Conservation (phyloP, 2,797 vertebrate species). For the Anabacerthia variegaticeps region DNA sequence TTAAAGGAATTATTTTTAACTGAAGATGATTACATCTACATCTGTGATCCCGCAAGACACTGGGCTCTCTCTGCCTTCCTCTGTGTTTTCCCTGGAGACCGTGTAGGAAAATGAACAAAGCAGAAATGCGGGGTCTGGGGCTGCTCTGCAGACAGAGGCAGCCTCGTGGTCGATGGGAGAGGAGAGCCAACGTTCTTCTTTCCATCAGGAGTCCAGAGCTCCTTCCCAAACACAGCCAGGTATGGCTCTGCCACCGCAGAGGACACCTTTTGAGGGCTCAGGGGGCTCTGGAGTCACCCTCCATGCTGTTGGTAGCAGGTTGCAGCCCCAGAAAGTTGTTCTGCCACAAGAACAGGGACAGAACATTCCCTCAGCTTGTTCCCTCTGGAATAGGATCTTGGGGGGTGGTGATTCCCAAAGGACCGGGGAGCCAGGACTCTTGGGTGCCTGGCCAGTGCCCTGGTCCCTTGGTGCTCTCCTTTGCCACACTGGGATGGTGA, state of each 20-base stretch:
- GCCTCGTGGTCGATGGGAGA: background rate
- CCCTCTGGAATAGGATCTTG: rapidly evolving
- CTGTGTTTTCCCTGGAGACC: background rate
- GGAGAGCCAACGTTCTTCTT: background rate
- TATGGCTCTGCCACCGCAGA: background rate
- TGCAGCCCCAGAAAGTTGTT: background rate
- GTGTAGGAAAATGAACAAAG: background rate
- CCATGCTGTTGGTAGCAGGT: background rate
- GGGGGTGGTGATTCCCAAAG: background rate
- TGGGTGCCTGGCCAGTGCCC: background rate
- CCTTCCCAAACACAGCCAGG: background rate
- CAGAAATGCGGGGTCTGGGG: constrained; percentile 1
- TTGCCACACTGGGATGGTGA: rapidly evolving
- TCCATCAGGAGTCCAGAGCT: background rate
- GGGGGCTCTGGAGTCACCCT: background rate
- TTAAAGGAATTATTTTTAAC: background rate
- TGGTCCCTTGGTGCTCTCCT: background rate
- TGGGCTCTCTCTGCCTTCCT: constrained; percentile 1
- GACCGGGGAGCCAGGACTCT: rapidly evolving
- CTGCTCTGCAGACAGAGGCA: background rate
- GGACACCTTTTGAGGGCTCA: background rate
- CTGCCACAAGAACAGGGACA: background rate
- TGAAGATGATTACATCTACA: background rate
- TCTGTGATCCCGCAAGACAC: background rate
- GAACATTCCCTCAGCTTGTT: background rate